Evolutionary conservation across 2,888 invertebrate genomes (phyloP).

Genomic region (Tridacna crocea): DNA sequence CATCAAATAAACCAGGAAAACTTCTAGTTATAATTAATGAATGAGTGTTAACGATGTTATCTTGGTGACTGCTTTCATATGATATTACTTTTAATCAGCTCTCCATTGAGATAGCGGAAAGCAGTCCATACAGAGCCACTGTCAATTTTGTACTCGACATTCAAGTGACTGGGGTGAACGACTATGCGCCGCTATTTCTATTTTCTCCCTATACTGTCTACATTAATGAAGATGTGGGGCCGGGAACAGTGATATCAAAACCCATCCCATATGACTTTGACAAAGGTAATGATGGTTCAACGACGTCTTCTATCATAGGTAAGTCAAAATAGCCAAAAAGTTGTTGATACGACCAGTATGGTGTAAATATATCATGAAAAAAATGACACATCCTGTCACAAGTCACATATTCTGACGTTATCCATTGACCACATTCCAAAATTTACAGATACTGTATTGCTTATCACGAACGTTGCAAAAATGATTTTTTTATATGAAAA

Average conservation of each 20-base stretch:
- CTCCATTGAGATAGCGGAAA: conserved; percentile 57
- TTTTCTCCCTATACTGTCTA: conserved; percentile 56
- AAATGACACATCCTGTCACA: no score
- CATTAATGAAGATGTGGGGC: conserved; percentile 60
- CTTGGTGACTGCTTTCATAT: no score
- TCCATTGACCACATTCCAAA: no score
- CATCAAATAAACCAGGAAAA: no score
- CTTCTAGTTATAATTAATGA: no score
- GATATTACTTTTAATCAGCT: conserved; percentile 38
- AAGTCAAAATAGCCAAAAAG: not conserved
- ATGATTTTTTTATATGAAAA: no score
- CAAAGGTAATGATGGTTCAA: conserved; percentile 44
- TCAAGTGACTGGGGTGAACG: conserved; percentile 67
- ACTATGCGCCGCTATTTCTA: conserved; percentile 67
- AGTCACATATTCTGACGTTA: no score
- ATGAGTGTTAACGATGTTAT: no score
- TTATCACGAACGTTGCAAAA: no score
- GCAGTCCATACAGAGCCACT: conserved; percentile 45
- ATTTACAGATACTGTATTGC: no score
- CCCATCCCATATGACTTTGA: conserved; percentile 68
- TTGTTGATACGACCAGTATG: not conserved
- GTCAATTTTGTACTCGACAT: conserved; percentile 61
- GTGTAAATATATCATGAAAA: no score
- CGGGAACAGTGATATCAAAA: conserved; percentile 57
- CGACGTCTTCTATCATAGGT: conserved; percentile 54